Evolutionary conservation across 2,113 vertebrate species (phyloP).

Genomic region (Orientallactaga bullata): DNA sequence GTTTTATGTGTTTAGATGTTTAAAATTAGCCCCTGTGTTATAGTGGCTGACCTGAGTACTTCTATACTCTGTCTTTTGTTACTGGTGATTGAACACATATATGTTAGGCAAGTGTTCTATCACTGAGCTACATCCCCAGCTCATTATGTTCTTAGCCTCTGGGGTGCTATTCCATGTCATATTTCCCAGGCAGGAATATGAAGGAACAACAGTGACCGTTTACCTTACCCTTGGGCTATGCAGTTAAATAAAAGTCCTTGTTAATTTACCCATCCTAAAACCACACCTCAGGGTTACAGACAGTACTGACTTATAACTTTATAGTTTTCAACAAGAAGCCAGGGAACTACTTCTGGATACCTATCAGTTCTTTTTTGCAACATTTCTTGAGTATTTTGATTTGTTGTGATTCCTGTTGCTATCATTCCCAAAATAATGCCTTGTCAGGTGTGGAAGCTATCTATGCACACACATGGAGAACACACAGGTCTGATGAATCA

Average conservation of each 20-base stretch:
- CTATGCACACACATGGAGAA: too few species aligned
- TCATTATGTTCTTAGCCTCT: background rate
- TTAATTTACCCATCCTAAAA: background rate
- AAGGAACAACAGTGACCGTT: background rate
- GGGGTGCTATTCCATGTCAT: background rate
- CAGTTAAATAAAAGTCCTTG: background rate
- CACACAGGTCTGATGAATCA: too few species aligned
- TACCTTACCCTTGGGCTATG: background rate
- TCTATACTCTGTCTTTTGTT: background rate
- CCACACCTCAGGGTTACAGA: background rate
- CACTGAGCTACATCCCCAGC: background rate
- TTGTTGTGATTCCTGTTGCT: too few species aligned
- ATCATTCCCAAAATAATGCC: background rate
- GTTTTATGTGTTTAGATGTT: background rate
- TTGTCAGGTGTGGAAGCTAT: too few species aligned
- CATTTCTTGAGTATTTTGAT: background rate
- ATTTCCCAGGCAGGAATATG: background rate
- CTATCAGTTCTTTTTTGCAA: background rate
- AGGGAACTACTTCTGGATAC: background rate
- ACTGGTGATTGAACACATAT: background rate
- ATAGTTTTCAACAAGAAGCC: background rate
- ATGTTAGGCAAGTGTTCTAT: background rate
- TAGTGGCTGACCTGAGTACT: too few species aligned
- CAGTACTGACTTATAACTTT: background rate
- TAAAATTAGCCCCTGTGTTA: background rate